Percentiles rank a stretch among this genome's conserved stretches.
phyloP scores from a whole-genome alignment of 2,888 invertebrate genomes.

The Schizaphis graminum region DNA sequence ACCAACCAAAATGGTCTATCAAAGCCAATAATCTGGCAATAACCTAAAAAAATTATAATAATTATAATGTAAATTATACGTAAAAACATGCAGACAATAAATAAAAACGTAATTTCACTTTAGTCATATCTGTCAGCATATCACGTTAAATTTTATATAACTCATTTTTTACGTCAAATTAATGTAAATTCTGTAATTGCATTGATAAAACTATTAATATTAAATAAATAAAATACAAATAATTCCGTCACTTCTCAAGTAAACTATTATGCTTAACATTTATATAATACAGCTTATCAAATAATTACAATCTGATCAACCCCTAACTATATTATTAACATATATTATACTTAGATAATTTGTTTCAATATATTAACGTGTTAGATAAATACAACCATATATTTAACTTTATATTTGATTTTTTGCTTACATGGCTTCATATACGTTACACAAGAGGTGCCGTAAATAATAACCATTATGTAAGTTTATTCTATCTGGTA shows the following conservation, averaged over 20 bases:
- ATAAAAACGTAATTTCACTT: conserved; percentile 54
- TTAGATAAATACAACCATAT: background rate
- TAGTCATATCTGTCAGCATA: conserved; percentile 46
- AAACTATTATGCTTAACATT: background rate
- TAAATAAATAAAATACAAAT: background rate
- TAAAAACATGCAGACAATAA: conserved; percentile 45
- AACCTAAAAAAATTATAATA: conserved; percentile 52
- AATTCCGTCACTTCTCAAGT: background rate
- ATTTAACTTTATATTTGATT: background rate
- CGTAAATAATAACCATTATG: background rate
- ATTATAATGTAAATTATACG: conserved; percentile 62
- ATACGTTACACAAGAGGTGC: background rate
- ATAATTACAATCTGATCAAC: background rate
- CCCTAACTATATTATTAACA: background rate
- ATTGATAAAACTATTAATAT: background rate
- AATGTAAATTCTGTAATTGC: conserved; percentile 24
- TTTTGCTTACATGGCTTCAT: background rate
- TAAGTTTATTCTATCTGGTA: background rate
- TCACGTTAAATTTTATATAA: conserved; percentile 23
- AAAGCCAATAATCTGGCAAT: conserved; percentile 46
- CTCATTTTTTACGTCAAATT: conserved; percentile 51
- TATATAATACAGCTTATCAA: background rate
- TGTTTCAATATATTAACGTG: background rate
- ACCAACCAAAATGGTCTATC: conserved; percentile 48
- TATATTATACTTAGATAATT: background rate